A percentile compares a stretch with the other conserved stretches of the same genome.
Evolutionary conservation across 2,797 vertebrate genomes (phyloP).

Genomic region (Pempheris klunzingeri): DNA sequence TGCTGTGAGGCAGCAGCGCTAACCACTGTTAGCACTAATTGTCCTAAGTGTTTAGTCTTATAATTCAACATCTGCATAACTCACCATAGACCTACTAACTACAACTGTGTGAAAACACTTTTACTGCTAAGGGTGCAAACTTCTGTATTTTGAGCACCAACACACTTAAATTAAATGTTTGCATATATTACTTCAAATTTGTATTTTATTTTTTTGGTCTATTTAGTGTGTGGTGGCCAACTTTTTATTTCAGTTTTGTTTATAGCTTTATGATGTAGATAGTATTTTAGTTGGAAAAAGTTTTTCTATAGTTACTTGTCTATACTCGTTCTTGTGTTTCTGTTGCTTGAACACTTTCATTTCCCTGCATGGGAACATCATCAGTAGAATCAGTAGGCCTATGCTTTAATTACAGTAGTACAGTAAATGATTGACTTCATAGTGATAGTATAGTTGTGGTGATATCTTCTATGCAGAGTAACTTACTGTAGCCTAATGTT

Average conservation of each 20-base stretch:
- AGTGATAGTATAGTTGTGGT: too few species aligned
- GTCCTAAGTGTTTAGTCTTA: too few species aligned
- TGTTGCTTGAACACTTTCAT: background rate
- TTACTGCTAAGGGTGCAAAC: too few species aligned
- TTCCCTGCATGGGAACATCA: background rate
- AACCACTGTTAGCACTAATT: too few species aligned
- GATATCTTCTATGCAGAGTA: background rate
- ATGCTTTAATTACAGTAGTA: background rate
- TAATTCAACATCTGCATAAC: background rate
- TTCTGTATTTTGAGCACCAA: background rate
- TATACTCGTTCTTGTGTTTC: background rate
- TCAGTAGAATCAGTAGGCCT: background rate
- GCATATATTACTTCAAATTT: background rate
- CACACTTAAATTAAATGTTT: too few species aligned
- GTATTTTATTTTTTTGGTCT: too few species aligned
- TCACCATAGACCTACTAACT: background rate
- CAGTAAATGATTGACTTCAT: background rate
- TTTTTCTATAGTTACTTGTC: background rate
- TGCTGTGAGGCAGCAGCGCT: too few species aligned
- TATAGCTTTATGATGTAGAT: background rate
- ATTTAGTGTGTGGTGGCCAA: background rate
- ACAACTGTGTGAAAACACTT: too few species aligned
- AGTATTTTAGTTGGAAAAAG: background rate
- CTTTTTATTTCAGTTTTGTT: background rate
- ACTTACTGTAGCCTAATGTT: constrained; percentile 17